These are phyloP conservation scores for Bagarius yarrelli DNA, from an alignment of 2,113 vertebrate genomes.

Conservation along the genomic window DNA sequence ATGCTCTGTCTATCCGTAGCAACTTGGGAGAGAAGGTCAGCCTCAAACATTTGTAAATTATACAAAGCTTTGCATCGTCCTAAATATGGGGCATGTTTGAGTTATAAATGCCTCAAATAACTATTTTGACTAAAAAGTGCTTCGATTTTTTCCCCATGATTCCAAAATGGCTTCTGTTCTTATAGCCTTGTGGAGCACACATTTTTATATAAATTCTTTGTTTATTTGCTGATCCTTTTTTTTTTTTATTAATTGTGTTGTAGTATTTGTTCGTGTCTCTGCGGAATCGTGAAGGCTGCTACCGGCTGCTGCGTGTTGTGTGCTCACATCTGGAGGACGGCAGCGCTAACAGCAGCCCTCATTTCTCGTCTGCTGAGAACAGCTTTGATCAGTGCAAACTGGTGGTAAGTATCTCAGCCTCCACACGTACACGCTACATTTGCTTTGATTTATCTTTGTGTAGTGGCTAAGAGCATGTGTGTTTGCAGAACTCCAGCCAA, in stretches of 20 bases:
- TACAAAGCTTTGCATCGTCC: neutral
- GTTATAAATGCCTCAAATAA: neutral
- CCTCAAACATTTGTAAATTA: neutral
- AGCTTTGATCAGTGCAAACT: conserved; percentile 65
- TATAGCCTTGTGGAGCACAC: no score
- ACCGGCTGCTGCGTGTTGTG: conserved; percentile 74
- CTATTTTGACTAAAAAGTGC: neutral
- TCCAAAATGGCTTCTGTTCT: no score
- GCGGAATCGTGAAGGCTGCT: conserved; percentile 76
- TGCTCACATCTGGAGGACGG: conserved; percentile 74
- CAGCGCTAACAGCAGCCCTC: conserved; percentile 64
- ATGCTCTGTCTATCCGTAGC: conserved; percentile 80
- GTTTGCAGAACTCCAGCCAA: conserved; percentile 71
- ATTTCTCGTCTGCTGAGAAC: conserved; percentile 61
- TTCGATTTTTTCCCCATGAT: no score
- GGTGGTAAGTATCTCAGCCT: conserved; percentile 62
- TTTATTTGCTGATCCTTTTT: neutral
- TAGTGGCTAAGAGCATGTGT: neutral
- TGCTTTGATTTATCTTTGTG: neutral
- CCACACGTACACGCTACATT: neutral
- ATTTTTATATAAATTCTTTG: no score
- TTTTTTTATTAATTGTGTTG: neutral
- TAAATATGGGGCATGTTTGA: neutral
- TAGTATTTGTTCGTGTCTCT: conserved; percentile 81
- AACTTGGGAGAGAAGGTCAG: conserved; percentile 78